Base-by-base conservation (phyloP, 2,888 invertebrate genomes). In the Rotaria socialis region DNA sequence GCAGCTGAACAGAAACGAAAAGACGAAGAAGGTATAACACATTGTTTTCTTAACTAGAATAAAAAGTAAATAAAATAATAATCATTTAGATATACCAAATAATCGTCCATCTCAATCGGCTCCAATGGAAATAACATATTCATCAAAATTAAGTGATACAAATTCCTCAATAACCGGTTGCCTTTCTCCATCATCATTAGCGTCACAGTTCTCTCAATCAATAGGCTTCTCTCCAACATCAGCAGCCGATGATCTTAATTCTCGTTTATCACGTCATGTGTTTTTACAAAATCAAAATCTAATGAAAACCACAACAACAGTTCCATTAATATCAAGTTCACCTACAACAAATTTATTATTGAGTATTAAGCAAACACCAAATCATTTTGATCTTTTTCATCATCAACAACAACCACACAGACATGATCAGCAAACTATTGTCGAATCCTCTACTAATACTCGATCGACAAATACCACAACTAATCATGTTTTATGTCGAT, bases 1-100 rank as follows among this genome's bases (percentile, higher is more conserved):
- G 75, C 75, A 47, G 75, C 75, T 80, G 75, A 80, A 16, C 75
- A 80, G 47, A 80, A 80, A 80, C 75, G 75, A 80, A 41, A 80
- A 80, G 75, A 80, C 24, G 75, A 47, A 47, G 75, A 43, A 80
- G 75, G 75, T 80, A 52, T 52, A 3, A 52, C 1, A 3, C 11
- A 80, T 22, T 27, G 5, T 67, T 35, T 35, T 67, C 5, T 67
- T 35, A 35, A 16, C 27, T 27, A 4, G 10, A 35, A 35, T 35
- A 16, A 2, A 35, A 35, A 35, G 35, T 35, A 52, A 52, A 52
- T 52, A 11, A 4, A 16, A 52, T 52, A 11, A 16, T 16, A 52
- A 16, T 67, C 35, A 35, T 67, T 35, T 67, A 67, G 67, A 35
- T 67, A 16, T 14, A 10, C 27, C 67, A 35, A 7, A 35, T 16